phyloP scores from a whole-genome alignment of 2,888 invertebrate genomes.

The Sminthurides aquaticus region DNA sequence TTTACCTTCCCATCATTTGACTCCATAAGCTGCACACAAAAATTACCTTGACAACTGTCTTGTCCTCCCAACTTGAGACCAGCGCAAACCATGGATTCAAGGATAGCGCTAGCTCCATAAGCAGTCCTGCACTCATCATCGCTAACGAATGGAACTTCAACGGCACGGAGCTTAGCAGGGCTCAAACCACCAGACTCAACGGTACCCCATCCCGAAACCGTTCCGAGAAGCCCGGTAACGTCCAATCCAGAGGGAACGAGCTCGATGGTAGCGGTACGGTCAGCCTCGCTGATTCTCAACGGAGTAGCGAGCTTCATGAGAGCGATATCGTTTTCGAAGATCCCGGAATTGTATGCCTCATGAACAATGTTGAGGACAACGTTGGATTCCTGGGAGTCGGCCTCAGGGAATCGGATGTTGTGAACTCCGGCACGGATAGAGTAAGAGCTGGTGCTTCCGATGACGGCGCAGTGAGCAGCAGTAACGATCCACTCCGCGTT shows the following conservation, averaged over 20 bases:
- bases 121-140: constrained; percentile 10
- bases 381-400: not conserved
- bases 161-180: constrained; percentile 9
- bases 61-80: constrained; percentile 9
- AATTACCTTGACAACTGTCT: constrained; percentile 17
- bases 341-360: not conserved
- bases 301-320: constrained; percentile 10
- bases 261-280: constrained; percentile 4
- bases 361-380: constrained; percentile 5
- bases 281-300: not conserved
- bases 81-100: constrained; percentile 17
- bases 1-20: too few relatives aligned
- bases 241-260: not conserved
- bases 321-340: constrained; percentile 13
- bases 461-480: constrained; percentile 17
- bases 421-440: constrained; percentile 12
- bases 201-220: constrained; percentile 20
- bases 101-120: not conserved
- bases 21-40: too few relatives aligned
- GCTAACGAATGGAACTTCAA: constrained; percentile 2
- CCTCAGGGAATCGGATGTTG: constrained; percentile 8
- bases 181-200: constrained; percentile 10
- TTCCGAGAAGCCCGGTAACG: not conserved
- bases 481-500: constrained; percentile 16
- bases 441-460: not conserved